phyloP scores from a whole-genome alignment of 53 echinoderm and acorn worm species.

The Actinopyga echinites region DNA sequence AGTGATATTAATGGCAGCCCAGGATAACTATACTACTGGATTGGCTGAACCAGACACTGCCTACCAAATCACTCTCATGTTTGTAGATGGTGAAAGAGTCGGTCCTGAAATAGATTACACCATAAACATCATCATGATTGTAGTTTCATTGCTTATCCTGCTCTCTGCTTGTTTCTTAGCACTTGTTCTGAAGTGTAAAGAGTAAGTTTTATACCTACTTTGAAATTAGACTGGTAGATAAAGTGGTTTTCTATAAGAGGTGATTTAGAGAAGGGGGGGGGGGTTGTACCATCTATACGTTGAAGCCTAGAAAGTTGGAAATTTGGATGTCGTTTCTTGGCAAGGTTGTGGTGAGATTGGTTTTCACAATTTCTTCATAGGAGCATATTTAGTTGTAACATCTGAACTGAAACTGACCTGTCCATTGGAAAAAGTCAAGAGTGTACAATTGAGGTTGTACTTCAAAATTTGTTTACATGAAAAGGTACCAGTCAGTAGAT shows the following conservation, averaged over 20 bases:
- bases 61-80: conserved; percentile 26
- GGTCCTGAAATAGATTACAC: background rate
- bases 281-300: background rate
- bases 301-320: no score
- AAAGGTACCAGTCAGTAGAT: no score
- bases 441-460: no score
- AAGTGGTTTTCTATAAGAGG: background rate
- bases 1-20: background rate
- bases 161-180: conserved; percentile 53
- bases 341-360: no score
- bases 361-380: no score
- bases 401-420: no score
- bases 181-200: conserved; percentile 51
- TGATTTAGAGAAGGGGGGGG: background rate
- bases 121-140: conserved; percentile 58
- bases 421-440: no score
- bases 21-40: background rate
- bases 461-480: no score
- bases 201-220: conserved; percentile 48
- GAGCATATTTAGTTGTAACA: no score
- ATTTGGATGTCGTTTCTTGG: no score
- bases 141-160: conserved; percentile 35
- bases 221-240: background rate
- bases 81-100: conserved; percentile 1
- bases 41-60: background rate